Conservation (phyloP, 2,888 invertebrate genomes). For the Microchrysa polita region DNA sequence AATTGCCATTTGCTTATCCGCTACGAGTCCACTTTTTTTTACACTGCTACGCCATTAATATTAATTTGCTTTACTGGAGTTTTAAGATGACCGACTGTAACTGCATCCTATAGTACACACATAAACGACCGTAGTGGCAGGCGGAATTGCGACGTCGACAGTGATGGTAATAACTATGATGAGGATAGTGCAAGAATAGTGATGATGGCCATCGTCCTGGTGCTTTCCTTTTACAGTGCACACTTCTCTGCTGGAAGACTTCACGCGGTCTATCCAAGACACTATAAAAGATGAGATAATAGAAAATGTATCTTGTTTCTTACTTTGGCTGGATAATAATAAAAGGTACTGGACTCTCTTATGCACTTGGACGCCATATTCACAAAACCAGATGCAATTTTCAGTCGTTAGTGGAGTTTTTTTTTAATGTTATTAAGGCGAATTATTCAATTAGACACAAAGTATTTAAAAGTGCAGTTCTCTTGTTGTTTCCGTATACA, state of each 20-base stretch:
- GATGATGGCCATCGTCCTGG: neutral
- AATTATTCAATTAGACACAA: constrained; percentile 38
- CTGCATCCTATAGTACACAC: neutral
- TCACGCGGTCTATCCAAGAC: too few relatives aligned
- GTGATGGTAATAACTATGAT: neutral
- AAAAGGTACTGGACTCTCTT: too few relatives aligned
- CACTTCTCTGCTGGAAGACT: neutral
- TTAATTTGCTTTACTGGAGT: constrained; percentile 36
- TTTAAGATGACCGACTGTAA: neutral
- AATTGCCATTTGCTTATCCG: constrained; percentile 38
- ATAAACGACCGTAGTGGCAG: too few relatives aligned
- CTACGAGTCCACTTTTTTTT: constrained; percentile 37
- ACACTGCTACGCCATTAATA: constrained; percentile 42
- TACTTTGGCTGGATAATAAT: too few relatives aligned
- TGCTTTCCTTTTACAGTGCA: neutral
- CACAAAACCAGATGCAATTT: constrained; percentile 28
- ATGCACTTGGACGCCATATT: too few relatives aligned
- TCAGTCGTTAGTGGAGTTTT: constrained; percentile 4
- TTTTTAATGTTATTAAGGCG: constrained; percentile 22
- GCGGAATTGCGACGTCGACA: too few relatives aligned
- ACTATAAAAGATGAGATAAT: too few relatives aligned
- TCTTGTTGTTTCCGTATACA: too few relatives aligned
- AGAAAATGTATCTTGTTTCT: too few relatives aligned
- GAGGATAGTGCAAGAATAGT: neutral
- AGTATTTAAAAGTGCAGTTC: constrained; percentile 14